Conservation (phyloP, 2,888 invertebrate genomes). For the Schizotus pectinicornis region DNA sequence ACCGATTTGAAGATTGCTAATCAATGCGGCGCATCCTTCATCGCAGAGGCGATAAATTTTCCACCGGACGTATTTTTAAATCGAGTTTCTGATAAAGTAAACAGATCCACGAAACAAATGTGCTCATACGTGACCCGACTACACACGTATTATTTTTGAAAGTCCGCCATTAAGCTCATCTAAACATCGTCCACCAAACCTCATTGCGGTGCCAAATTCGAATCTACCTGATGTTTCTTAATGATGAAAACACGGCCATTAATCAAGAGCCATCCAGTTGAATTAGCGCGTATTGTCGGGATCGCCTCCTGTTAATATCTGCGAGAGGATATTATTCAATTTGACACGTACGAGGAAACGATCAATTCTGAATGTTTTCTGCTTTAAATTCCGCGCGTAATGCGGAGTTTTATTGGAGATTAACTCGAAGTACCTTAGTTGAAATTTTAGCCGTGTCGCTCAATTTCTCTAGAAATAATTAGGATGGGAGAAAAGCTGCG, state of each 20-base stretch:
- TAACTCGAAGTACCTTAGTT: conserved; percentile 4
- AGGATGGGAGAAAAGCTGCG: conserved; percentile 4
- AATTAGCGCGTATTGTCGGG: too few relatives aligned
- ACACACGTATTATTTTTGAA: conserved; percentile 12
- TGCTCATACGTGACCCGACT: conserved; percentile 16
- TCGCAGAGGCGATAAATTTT: conserved; percentile 1
- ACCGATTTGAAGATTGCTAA: too few relatives aligned
- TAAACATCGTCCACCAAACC: neutral
- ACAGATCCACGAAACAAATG: neutral
- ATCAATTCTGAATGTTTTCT: neutral
- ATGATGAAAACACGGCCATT: neutral
- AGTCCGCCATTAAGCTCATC: conserved; percentile 2
- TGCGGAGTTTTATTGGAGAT: conserved; percentile 1
- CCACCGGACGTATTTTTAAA: conserved; percentile 8
- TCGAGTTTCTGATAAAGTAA: conserved; percentile 10
- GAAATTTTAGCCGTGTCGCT: conserved; percentile 6
- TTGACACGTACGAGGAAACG: conserved; percentile 8
- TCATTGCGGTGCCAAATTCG: conserved; percentile 2
- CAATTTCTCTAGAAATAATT: conserved; percentile 4
- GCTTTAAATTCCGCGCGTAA: conserved; percentile 6
- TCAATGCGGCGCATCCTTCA: neutral
- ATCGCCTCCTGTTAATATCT: neutral
- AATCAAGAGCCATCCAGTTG: neutral
- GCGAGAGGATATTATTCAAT: conserved; percentile 9
- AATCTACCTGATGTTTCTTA: conserved; percentile 3